These are phyloP conservation scores for Euura saliciscinereae DNA, from an alignment of 1,140 invertebrate species.

Conservation along the genomic window DNA sequence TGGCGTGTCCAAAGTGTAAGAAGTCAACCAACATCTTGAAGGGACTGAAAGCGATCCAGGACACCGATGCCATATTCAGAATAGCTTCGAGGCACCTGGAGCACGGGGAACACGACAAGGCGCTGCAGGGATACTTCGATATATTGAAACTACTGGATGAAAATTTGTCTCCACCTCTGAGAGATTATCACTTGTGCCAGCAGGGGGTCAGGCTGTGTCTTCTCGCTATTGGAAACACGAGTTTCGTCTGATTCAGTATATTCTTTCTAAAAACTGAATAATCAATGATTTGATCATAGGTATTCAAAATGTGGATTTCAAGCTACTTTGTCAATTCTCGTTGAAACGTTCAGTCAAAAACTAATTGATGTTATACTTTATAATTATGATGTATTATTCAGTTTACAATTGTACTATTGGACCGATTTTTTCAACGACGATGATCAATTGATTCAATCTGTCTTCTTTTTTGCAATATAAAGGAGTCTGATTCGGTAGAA, in stretches of 20 bases:
- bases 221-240: constrained; percentile 69
- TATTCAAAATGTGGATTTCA: too few relatives aligned
- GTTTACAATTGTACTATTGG: too few relatives aligned
- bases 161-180: constrained; percentile 75
- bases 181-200: constrained; percentile 82
- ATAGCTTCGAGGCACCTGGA: constrained; percentile 69
- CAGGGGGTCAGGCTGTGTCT: constrained; percentile 79
- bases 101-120: constrained; percentile 67
- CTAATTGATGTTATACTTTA: too few relatives aligned
- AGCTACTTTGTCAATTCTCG: too few relatives aligned
- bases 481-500: too few relatives aligned
- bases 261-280: too few relatives aligned
- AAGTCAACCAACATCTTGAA: constrained; percentile 77
- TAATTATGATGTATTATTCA: too few relatives aligned
- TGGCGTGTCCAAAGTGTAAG: constrained; percentile 71
- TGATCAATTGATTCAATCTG: too few relatives aligned
- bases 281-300: too few relatives aligned
- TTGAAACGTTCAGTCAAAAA: too few relatives aligned
- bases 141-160: constrained; percentile 74
- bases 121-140: constrained; percentile 72
- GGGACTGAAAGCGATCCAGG: constrained; percentile 76
- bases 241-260: background rate
- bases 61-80: constrained; percentile 75
- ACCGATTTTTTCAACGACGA: too few relatives aligned
- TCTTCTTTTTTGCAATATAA: too few relatives aligned